Evolutionary conservation across 2,888 invertebrate genomes (phyloP).

Genomic region (Drosophila neonasuta): DNA sequence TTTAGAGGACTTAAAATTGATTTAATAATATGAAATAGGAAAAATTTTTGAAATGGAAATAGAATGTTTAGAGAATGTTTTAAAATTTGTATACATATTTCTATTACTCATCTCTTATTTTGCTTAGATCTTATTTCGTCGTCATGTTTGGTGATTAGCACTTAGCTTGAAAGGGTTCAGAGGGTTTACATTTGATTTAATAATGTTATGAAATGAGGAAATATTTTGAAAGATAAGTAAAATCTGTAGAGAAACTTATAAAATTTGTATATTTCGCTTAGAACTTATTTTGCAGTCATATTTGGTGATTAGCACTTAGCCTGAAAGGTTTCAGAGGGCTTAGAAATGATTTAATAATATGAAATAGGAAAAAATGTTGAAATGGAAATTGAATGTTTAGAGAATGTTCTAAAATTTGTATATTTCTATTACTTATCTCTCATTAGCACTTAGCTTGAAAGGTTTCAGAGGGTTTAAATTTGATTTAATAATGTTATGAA

Average conservation of each 20-base stretch:
- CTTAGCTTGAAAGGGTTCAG: conserved; percentile 7
- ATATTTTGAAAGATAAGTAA: neutral
- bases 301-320: conserved; percentile 33
- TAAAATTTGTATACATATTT: too few relatives aligned
- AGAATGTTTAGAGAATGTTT: too few relatives aligned
- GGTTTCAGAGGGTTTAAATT: neutral
- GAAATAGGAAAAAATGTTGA: neutral
- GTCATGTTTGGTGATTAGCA: conserved; percentile 25
- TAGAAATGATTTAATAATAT: neutral
- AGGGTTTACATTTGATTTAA: neutral
- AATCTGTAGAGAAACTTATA: too few relatives aligned
- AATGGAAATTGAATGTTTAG: too few relatives aligned
- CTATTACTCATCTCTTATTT: too few relatives aligned
- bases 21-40: neutral
- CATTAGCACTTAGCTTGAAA: conserved; percentile 25
- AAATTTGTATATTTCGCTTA: too few relatives aligned
- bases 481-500: neutral
- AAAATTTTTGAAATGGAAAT: neutral
- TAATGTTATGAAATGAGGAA: neutral
- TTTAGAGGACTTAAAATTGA: neutral
- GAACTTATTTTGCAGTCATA: conserved; percentile 3
- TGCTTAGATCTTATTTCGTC: too few relatives aligned
- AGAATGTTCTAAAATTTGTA: too few relatives aligned
- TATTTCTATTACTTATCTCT: too few relatives aligned
- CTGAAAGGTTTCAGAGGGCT: neutral